phyloP scores from a whole-genome alignment of 2,797 vertebrate genomes.

The Sebastes iracundus region DNA sequence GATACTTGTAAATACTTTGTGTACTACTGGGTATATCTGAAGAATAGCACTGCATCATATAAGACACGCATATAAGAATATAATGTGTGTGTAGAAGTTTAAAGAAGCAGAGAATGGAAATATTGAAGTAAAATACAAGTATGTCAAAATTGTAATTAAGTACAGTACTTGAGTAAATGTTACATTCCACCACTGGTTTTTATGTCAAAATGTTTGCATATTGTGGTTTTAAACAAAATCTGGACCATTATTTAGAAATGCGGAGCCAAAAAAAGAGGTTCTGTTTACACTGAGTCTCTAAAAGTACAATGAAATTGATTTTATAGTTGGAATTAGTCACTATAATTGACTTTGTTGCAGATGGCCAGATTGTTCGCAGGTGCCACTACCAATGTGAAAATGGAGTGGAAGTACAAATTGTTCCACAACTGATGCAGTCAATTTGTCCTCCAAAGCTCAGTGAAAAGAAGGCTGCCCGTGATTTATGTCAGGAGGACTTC shows the following conservation, averaged over 20 bases:
- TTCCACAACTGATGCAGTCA: slow-evolving; percentile 28
- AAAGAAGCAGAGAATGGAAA: too few relatives aligned
- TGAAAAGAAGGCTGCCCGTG: slow-evolving; percentile 25
- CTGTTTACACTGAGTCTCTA: not conserved
- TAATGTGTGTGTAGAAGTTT: too few relatives aligned
- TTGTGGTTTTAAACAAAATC: not conserved
- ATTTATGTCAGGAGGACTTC: slow-evolving; percentile 55
- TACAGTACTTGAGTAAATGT: too few relatives aligned
- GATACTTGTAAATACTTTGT: too few relatives aligned
- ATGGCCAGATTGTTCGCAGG: slow-evolving; percentile 14
- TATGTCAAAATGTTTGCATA: not conserved
- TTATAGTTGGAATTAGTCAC: not conserved
- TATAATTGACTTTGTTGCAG: not conserved
- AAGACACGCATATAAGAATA: too few relatives aligned
- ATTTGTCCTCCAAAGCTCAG: slow-evolving; percentile 29
- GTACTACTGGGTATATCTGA: too few relatives aligned
- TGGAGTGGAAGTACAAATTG: slow-evolving; percentile 35
- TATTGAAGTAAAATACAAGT: too few relatives aligned
- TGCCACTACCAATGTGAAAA: slow-evolving; percentile 4
- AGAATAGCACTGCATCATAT: too few relatives aligned
- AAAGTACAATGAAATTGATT: not conserved
- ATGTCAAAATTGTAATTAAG: too few relatives aligned
- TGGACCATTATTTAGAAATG: not conserved
- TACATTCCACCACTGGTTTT: too few relatives aligned
- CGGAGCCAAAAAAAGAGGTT: not conserved